phyloP scores from a whole-genome alignment of 2,113 vertebrate species.

The Triplophysa dalaica region DNA sequence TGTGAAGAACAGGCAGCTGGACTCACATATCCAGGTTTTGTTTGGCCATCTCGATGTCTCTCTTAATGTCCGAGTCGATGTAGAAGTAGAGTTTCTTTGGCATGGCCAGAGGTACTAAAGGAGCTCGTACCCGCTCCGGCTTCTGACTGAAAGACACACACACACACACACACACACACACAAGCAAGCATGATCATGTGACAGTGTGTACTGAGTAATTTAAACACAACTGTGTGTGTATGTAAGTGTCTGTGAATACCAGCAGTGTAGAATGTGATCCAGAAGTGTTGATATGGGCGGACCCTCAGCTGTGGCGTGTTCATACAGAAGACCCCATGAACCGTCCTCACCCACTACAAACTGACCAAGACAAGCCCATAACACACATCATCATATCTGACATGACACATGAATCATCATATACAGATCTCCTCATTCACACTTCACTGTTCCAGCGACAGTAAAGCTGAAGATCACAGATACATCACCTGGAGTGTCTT shows the following conservation, averaged over 20 bases:
- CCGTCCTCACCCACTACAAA: slow-evolving; percentile 85
- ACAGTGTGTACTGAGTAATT: background rate
- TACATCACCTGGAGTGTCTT: slow-evolving; percentile 80
- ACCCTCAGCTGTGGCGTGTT: slow-evolving; percentile 80
- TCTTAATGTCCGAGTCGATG: slow-evolving; percentile 79
- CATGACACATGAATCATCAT: too few species aligned
- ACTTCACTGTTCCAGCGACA: background rate
- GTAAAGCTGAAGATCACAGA: background rate
- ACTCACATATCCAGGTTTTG: slow-evolving; percentile 84
- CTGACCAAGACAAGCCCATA: slow-evolving; percentile 56
- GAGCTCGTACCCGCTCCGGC: slow-evolving; percentile 72
- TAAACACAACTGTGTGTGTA: background rate
- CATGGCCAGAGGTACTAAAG: slow-evolving; percentile 76
- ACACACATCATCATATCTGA: too few species aligned
- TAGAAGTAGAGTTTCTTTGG: slow-evolving; percentile 84
- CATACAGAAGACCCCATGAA: slow-evolving; percentile 82
- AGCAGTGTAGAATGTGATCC: slow-evolving; percentile 78
- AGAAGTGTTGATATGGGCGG: slow-evolving; percentile 77
- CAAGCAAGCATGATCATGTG: too few species aligned
- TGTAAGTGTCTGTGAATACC: slow-evolving; percentile 68
- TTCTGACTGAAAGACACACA: slow-evolving; percentile 66
- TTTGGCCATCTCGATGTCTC: slow-evolving; percentile 82
- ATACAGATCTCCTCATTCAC: too few species aligned
- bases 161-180: too few species aligned
- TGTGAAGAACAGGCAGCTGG: background rate